Base-by-base conservation (phyloP, 2,888 invertebrate genomes). In the Drosophila atroscutellata region DNA sequence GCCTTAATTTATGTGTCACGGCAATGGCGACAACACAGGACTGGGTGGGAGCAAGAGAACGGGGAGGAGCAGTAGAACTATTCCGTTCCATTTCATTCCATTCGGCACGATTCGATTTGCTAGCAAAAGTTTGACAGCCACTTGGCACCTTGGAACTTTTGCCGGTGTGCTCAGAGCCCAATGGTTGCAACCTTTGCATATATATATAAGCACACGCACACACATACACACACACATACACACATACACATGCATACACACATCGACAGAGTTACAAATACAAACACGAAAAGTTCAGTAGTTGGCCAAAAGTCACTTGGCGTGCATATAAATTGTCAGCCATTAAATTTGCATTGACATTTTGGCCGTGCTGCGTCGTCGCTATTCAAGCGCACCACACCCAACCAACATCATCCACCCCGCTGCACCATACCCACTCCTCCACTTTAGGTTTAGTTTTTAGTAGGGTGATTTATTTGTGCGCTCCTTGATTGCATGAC, bases 271-370 rank as follows among this genome's bases (percentile, higher is more conserved):
- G 45, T 42, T 11, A 45, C 13, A 63, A 7, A 68, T 28, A 56
- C 37, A 72, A 50, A 64, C 34, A 62, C 58, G 70, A 63, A 84
- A 84, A 84, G 89, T 84, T 84, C 89, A 89, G 87, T 76, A 84
- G 89, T 89, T 84, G 84, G 84, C 86, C 86, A 90, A 86, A 86
- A 90, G 85, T 89, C 85, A 89, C 85, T 86, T 89, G 85, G 90
- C 88, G 89, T 86, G 85, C 90, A 86, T 86, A 86, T 86, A 86
- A 86, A 86, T 86, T 86, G 90, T 86, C 85, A 81, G 89, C 90
- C 86, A 86, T 86, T 86, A 86, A 86, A 86, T 86, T 86, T 86
- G 89, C 86, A 86, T 86, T 90, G 90, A 90, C 86, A 88, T 86
- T 89, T 85, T 88, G 85, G 81, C 81, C 77, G 71, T 83, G 86